Evolutionary conservation across 2,888 invertebrate species (phyloP).

Genomic region (Toxonevra muliebris): DNA sequence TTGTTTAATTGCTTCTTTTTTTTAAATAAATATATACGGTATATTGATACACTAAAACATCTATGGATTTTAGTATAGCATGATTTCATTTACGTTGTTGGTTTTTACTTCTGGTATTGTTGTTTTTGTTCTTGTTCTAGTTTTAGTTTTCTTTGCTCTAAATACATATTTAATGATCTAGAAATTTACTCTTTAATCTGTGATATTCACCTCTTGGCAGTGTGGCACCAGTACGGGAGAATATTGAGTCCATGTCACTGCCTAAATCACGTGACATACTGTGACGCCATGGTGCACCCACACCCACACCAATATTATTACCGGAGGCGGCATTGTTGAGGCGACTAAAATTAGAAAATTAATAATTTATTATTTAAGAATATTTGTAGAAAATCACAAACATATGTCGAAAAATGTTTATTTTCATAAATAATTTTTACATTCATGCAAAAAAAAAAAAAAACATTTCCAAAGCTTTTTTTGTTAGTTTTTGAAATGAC

Average conservation of each 20-base stretch:
- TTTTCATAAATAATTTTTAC: background rate
- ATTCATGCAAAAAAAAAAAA: background rate
- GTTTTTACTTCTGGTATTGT: background rate
- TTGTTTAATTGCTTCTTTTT: slow-evolving; percentile 24
- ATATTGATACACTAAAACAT: background rate
- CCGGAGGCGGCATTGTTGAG: slow-evolving; percentile 52
- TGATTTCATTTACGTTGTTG: slow-evolving; percentile 13
- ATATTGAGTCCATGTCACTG: slow-evolving; percentile 78
- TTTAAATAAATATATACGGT: slow-evolving; percentile 1
- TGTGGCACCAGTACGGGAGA: slow-evolving; percentile 69
- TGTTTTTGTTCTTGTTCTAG: slow-evolving; percentile 26
- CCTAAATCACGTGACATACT: slow-evolving; percentile 75
- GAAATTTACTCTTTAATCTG: slow-evolving; percentile 65
- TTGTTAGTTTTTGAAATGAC: slow-evolving; percentile 1
- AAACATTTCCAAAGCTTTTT: background rate
- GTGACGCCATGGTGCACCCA: slow-evolving; percentile 69
- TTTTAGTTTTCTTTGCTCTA: slow-evolving; percentile 34
- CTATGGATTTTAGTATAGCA: background rate
- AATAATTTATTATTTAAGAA: background rate
- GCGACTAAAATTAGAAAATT: slow-evolving; percentile 51
- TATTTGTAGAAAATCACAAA: background rate
- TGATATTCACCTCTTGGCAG: slow-evolving; percentile 77
- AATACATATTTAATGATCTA: slow-evolving; percentile 55
- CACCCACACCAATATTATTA: slow-evolving; percentile 39
- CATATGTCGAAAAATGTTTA: background rate